Evolutionary conservation across 1,140 invertebrate species (phyloP), one percentile per base, ranked within the genome.

Genomic region (Orussus abietinus): DNA sequence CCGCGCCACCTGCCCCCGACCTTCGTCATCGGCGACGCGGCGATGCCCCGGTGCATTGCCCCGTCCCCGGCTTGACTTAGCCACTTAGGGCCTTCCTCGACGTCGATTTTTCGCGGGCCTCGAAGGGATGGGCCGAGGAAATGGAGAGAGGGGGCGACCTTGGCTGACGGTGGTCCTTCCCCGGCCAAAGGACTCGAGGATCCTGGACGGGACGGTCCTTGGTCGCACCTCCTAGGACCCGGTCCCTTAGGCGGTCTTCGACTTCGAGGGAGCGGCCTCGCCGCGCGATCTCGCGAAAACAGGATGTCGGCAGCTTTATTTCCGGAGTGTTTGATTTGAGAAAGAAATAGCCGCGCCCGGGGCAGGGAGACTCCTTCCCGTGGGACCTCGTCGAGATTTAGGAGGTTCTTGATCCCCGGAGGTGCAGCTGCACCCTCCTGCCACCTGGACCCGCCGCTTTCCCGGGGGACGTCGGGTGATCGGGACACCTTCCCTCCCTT

Each of bases 271-370:
- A 13, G 11, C n/a, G 9, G 35, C 35, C 31, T 33, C 17, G 17
- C 35, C 33, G 42, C 7, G 14, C 13, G 20, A 13, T 11, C n/a
- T 17, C 20, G 47, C 46, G 47, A 54, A 51, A 53, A 52, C 50
- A 50, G 38, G 42, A 52, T 47, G 47, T 47, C 44, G 57, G 56
- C n/a, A 65, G 63, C 59, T 68, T 69, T 72, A 69, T 72, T 72
- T 72, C 61, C 60, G 69, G 69, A 70, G 62, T 68, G 66, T 69
- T 69, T 68, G 64, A 65, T 69, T 68, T 62, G 56, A 60, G 65
- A 63, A 61, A 66, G 57, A 62, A 65, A 67, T 64, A 62, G 57
- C 58, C 54, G 55, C 49, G 53, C 57, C 61, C 62, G 51, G 57
- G 34, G 38, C 40, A 40, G 45, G 32, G 46, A 48, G 39, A 21